Base-by-base conservation (phyloP, 1,140 invertebrate species). In the Calliopsis andreniformis region DNA sequence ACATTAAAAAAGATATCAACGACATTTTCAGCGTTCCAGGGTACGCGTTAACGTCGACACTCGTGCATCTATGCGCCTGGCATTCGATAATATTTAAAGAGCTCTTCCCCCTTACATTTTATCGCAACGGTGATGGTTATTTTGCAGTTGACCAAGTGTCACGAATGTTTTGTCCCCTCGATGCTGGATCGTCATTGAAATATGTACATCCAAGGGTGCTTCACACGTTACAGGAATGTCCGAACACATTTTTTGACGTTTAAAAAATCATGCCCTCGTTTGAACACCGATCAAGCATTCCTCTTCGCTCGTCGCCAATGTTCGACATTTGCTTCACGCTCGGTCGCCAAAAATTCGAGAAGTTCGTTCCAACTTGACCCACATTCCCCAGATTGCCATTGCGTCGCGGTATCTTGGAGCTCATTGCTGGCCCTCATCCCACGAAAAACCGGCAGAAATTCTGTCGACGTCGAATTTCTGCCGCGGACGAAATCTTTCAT, bases 401-500 rank as follows among this genome's bases (percentile, higher is more conserved):
- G 20, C 68, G 16, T 23, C 55, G 55, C 35, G 30, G 56, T 71
- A 62, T 61, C 68, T 62, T 56, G 42, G 35, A 39, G 35, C 5
- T 28, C 18, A 18, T 39, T 30, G 45, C 23, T 23, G 7, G 39
- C 20, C 32, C 35, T 16, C n/a, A 3, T 25, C 16, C 18, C 14
- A 25, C 62, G n/a, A 30, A 55, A 39, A 63, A 61, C 49, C 49
- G 25, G 18, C 28, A 68, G 78, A 69, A 61, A 53, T 76, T 70
- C 68, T 35, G 61, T 67, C 35, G 73, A 81, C 47, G 39, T 56
- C 6, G 58, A 81, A 81, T 42, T 68, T 77, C 53, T 45, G 47
- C 55, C 32, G n/a, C 18, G 49, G 14, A 59, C 69, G 56, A 72
- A 68, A 81, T 81, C 66, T 77, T 77, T 81, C 55, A 66, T 49